Evolutionary conservation across 1,140 invertebrate species (phyloP).

Genomic region (Drosophila nannoptera): DNA sequence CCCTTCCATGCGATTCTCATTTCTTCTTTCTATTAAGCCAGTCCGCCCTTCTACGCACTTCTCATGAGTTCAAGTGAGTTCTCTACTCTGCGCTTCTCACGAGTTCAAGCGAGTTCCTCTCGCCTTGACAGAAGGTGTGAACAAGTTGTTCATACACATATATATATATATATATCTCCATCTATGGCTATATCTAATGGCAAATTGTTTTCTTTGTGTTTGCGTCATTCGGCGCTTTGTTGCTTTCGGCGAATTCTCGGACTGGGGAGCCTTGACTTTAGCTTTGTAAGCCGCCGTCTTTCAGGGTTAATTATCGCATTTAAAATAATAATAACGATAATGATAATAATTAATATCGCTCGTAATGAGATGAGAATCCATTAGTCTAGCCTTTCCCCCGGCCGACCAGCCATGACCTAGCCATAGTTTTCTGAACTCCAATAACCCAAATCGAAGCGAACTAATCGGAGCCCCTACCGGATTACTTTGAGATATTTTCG

Average conservation of each 20-base stretch:
- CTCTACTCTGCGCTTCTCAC: not conserved
- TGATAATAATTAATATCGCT: not conserved
- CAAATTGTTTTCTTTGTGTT: conserved; percentile 19
- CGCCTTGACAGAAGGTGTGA: too few relatives aligned
- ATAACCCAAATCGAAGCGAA: conserved; percentile 32
- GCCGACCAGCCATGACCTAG: conserved; percentile 51
- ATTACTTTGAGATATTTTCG: conserved; percentile 20
- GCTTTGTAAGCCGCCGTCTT: conserved; percentile 25
- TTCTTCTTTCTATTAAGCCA: too few relatives aligned
- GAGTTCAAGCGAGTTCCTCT: conserved; percentile 4
- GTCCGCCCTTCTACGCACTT: not conserved
- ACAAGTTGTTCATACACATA: too few relatives aligned
- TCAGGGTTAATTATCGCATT: conserved; percentile 31
- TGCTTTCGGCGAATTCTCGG: conserved; percentile 17
- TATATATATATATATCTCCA: not conserved
- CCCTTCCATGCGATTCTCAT: too few relatives aligned
- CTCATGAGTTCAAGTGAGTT: not conserved
- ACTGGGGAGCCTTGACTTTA: conserved; percentile 37
- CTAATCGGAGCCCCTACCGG: conserved; percentile 7
- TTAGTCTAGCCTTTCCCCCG: conserved; percentile 1
- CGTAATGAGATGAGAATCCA: not conserved
- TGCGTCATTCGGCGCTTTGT: conserved; percentile 24
- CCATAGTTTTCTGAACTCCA: conserved; percentile 38
- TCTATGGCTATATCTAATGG: conserved; percentile 11
- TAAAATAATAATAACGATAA: conserved; percentile 24